Conservation (phyloP, 2,113 vertebrate genomes). For the Sarotherodon lohbergeri region DNA sequence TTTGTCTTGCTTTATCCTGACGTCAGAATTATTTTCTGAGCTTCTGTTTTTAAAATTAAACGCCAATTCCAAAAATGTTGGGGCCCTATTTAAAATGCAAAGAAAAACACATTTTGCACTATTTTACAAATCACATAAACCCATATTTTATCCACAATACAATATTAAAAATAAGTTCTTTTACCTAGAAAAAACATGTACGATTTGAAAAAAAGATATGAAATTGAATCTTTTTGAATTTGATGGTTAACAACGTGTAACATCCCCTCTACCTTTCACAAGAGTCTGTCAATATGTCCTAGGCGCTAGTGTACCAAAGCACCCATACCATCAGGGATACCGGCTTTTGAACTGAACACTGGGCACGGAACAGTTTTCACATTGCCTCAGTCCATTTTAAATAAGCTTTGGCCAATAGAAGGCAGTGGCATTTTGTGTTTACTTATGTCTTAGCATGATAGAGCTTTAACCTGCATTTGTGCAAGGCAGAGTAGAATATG, state of each 20-base stretch:
- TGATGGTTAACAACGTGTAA: background rate
- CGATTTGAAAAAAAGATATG: accelerated
- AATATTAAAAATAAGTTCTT: background rate
- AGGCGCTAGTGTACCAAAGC: background rate
- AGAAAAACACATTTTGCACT: background rate
- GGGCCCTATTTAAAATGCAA: background rate
- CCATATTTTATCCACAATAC: background rate
- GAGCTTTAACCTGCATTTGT: background rate
- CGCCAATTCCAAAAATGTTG: background rate
- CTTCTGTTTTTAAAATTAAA: background rate
- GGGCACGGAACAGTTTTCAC: background rate
- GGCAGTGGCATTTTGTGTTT: background rate
- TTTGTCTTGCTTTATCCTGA: background rate
- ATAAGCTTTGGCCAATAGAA: background rate
- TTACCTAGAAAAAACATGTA: accelerated
- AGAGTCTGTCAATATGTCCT: background rate
- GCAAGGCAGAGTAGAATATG: background rate
- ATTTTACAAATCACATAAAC: background rate
- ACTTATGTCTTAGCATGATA: background rate
- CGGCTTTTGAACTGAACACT: accelerated
- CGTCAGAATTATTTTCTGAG: background rate
- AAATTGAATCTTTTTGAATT: background rate
- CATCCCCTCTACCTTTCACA: background rate
- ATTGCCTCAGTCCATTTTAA: background rate
- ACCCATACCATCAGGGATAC: background rate